Conservation (phyloP, 1,140 invertebrate genomes). For the Planococcus citri region DNA sequence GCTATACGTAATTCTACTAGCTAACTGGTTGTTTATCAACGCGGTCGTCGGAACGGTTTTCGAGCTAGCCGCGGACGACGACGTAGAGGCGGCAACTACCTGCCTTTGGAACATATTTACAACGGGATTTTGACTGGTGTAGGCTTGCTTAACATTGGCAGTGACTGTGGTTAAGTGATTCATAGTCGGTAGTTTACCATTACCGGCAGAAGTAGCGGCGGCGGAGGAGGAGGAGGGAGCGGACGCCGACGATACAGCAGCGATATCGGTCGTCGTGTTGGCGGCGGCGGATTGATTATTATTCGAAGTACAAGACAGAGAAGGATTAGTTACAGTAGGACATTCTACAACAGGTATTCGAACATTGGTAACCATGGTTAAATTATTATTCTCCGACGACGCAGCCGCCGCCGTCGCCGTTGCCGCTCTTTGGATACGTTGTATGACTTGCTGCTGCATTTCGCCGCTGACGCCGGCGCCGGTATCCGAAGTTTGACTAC, state of each 20-base stretch:
- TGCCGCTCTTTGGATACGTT: not conserved
- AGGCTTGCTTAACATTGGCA: not conserved
- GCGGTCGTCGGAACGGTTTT: conserved; percentile 21
- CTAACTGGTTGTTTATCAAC: not conserved
- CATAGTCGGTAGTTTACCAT: not conserved
- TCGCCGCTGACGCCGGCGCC: not conserved
- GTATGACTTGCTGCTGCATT: not conserved
- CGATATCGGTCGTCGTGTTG: too few relatives aligned
- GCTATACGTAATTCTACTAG: conserved; percentile 15
- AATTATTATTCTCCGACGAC: not conserved
- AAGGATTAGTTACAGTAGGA: not conserved
- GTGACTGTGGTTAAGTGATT: not conserved
- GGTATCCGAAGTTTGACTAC: not conserved
- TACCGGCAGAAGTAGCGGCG: too few relatives aligned
- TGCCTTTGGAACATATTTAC: too few relatives aligned
- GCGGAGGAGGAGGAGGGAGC: too few relatives aligned
- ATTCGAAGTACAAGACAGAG: too few relatives aligned
- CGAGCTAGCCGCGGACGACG: conserved; percentile 20
- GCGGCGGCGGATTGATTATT: too few relatives aligned
- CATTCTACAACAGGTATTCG: not conserved
- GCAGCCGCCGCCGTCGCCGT: not conserved
- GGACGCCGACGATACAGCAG: not conserved
- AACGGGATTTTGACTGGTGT: not conserved
- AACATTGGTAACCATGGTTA: not conserved
- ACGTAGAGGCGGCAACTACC: not conserved